phyloP scores from a whole-genome alignment of 2,888 invertebrate species.

The Buathra laborator region DNA sequence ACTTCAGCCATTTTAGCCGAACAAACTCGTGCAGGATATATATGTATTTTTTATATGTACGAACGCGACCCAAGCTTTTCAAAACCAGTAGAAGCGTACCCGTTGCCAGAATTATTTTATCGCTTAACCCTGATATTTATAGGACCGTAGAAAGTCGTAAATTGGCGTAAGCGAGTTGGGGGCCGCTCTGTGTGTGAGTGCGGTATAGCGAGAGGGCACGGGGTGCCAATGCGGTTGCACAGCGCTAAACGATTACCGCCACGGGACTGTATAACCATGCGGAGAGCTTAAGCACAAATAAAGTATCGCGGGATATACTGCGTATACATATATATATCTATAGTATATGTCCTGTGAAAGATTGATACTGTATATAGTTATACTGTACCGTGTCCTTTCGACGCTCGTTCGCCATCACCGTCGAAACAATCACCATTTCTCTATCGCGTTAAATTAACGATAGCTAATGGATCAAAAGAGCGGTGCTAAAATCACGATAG shows the following conservation, averaged over 20 bases:
- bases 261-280: slow-evolving; percentile 43
- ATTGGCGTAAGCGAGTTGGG: slow-evolving; percentile 57
- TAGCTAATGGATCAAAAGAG: slow-evolving; percentile 46
- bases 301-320: slow-evolving; percentile 48
- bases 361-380: not conserved
- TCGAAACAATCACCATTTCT: slow-evolving; percentile 6
- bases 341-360: not conserved
- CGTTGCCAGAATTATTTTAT: slow-evolving; percentile 72
- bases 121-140: slow-evolving; percentile 71
- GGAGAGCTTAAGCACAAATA: slow-evolving; percentile 46
- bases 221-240: slow-evolving; percentile 66
- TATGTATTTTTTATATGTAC: slow-evolving; percentile 43
- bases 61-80: slow-evolving; percentile 32
- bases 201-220: slow-evolving; percentile 18
- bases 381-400: not conserved
- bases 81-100: slow-evolving; percentile 55
- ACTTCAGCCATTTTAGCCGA: slow-evolving; percentile 45
- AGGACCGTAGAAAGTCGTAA: slow-evolving; percentile 67
- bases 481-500: not conserved
- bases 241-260: slow-evolving; percentile 66
- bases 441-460: not conserved
- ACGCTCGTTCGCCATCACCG: not conserved
- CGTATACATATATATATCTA: too few relatives aligned
- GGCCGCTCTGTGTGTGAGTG: slow-evolving; percentile 25
- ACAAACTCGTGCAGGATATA: slow-evolving; percentile 10